Base-by-base conservation (phyloP, 2,797 vertebrate species). In the Oryzias dopingdopingensis region DNA sequence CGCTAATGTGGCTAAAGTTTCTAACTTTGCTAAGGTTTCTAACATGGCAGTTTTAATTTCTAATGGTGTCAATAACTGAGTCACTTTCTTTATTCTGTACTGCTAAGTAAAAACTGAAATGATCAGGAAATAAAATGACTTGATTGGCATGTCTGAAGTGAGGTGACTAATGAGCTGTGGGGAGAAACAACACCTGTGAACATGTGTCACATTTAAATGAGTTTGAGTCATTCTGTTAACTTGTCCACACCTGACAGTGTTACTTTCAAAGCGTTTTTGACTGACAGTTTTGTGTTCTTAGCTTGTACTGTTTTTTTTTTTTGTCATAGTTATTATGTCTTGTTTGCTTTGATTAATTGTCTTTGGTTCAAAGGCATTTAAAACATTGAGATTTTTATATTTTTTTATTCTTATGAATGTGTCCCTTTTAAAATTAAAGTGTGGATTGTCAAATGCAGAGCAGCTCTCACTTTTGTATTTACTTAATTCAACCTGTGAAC, bases 111-210 rank as follows among this genome's bases (percentile, higher is more conserved):
- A 54, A 17, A 42, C 4, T 14, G 17, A 32, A 43, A 49, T 63
- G 40, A 32, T 48, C 20, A 49, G 16, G 16, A 41, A 43, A 29
- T 41, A 42, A 37, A 22, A 26, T 50, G 26, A 29, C 18, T 50
- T 56, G 61, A 56, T 40, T 63, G 47, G 50, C 47, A 49, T 63
- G 61, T 50, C 41, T 63, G 43, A 44, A 43, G 37, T 50, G 17
- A 6, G 49, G 42, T 50, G 47, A 45, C 47, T 63, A 29, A 52
- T 49, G 47, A 62, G 40, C 53, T 52, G 47, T 17, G 18, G 44
- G 40, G 45, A 20, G 46, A 49, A 22, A 40, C 48, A 56, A 49
- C 46, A 50, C 53, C 53, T 64, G 47, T 45, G 47, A 56, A 56
- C 47, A 43, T 44, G 24, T 49, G 18, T 45, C 15, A 26, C 24